Conservation (phyloP, 2,888 invertebrate genomes). For the Epirrhoe tristata region DNA sequence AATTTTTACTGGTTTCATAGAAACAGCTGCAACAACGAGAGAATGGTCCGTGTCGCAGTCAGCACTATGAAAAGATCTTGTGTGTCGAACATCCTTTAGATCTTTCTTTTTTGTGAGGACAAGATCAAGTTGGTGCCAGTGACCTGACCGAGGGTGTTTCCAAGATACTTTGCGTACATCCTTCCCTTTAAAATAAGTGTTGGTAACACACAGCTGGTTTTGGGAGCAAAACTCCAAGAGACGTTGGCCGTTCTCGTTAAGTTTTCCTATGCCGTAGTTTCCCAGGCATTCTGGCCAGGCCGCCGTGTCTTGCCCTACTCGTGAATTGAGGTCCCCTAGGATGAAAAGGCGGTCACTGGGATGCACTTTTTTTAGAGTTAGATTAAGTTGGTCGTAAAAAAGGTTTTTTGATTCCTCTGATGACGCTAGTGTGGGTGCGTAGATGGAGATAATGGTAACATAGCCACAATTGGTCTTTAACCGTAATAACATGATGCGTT, state of each 20-base stretch:
- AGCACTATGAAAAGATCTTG: too few species aligned
- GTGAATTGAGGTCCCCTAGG: background rate
- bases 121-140: too few species aligned
- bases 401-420: background rate
- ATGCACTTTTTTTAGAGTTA: background rate
- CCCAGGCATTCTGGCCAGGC: background rate
- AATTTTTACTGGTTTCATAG: too few species aligned
- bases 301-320: background rate
- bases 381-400: background rate
- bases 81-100: too few species aligned
- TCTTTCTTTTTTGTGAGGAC: too few species aligned
- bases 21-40: too few species aligned
- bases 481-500: background rate
- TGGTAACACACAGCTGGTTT: too few species aligned
- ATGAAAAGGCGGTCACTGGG: background rate
- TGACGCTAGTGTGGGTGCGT: background rate
- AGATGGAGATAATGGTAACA: background rate
- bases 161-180: too few species aligned
- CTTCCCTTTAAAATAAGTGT: too few species aligned
- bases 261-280: background rate
- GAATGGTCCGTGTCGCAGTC: too few species aligned
- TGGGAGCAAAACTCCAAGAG: background rate
- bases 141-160: too few species aligned
- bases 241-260: background rate
- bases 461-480: background rate